Conservation (phyloP, 1,140 invertebrate species). For the Ganaspis sp. region DNA sequence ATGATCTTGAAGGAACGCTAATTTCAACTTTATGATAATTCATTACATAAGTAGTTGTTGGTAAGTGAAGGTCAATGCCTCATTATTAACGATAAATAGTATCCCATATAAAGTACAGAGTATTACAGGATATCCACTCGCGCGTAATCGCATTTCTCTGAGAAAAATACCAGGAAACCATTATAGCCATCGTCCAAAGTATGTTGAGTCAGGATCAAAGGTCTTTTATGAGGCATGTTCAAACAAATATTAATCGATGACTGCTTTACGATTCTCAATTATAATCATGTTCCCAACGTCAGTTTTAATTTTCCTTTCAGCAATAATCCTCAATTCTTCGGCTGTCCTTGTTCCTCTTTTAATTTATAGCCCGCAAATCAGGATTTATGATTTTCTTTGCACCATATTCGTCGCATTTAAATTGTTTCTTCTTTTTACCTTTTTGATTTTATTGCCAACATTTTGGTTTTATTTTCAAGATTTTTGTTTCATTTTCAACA, state of each 20-base stretch:
- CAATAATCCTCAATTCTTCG: no score
- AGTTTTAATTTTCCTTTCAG: conserved; percentile 37
- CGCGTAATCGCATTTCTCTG: conserved; percentile 43
- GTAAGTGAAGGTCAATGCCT: conserved; percentile 27
- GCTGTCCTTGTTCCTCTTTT: no score
- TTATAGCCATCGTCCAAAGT: conserved; percentile 45
- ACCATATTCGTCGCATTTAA: no score
- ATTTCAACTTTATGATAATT: conserved; percentile 49
- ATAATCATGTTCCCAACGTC: conserved; percentile 38
- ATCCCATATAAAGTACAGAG: conserved; percentile 39
- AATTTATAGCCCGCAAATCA: no score
- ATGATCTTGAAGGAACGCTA: conserved; percentile 36
- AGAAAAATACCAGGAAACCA: conserved; percentile 52
- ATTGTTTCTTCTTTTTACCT: no score
- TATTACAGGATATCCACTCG: conserved; percentile 39
- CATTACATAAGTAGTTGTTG: conserved; percentile 43
- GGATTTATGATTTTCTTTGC: no score
- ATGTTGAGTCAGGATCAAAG: conserved; percentile 49
- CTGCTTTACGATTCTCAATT: conserved; percentile 43
- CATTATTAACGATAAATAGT: conserved; percentile 40
- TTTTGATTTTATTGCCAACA: no score
- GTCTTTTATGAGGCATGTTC: conserved; percentile 53
- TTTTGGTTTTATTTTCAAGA: no score
- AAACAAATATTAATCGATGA: conserved; percentile 51
- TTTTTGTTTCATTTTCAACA: no score